Base-by-base conservation (phyloP, 2,888 invertebrate species). In the Microplitis deprimator region DNA sequence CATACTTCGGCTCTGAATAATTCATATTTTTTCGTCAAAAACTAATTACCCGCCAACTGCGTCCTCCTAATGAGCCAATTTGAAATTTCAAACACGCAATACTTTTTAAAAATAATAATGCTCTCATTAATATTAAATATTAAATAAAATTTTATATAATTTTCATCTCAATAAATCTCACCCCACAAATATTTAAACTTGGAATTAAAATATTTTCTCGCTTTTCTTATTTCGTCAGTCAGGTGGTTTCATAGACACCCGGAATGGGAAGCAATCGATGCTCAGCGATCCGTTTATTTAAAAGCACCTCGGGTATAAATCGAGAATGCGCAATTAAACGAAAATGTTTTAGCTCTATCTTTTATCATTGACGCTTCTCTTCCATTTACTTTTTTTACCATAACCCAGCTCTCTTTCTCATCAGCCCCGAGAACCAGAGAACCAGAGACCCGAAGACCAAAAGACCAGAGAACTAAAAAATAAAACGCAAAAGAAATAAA, bases 301-400 rank as follows among this genome's bases (percentile, higher is more conserved):
- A 10, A 59, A 69, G 50, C n/a, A 8, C 20, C 8, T 10, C 6
- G 68, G 39, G n/a, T 75, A 68, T 20, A 40, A 41, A 67, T n/a
- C 39, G 67, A 76, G 50, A 5, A n/a, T 69, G 68, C 59, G 70
- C 75, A 70, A 70, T 29, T 64, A 70, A 70, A 62, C 50, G 62
- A 70, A 70, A 70, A 50, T 50, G 50, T 50, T 50, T 13, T 50
- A 50, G 50, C 13, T 50, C 50, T 50, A 13, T 50, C 50, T 13
- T 50, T 50, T 50, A 50, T 75, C 70, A 69, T n/a, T 69, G 29
- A 62, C 40, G 20, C 38, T 69, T 62, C 69, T 75, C 62, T 70
- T 64, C 38, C 8, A 29, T 17, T 50, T 62, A 62, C 39, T 69
- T 50, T 59, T 50, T 75, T 50, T 13, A 10, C 50, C 10, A 50